Evolutionary conservation across 2,113 vertebrate genomes (phyloP).

Genomic region (Picathartes gymnocephalus): DNA sequence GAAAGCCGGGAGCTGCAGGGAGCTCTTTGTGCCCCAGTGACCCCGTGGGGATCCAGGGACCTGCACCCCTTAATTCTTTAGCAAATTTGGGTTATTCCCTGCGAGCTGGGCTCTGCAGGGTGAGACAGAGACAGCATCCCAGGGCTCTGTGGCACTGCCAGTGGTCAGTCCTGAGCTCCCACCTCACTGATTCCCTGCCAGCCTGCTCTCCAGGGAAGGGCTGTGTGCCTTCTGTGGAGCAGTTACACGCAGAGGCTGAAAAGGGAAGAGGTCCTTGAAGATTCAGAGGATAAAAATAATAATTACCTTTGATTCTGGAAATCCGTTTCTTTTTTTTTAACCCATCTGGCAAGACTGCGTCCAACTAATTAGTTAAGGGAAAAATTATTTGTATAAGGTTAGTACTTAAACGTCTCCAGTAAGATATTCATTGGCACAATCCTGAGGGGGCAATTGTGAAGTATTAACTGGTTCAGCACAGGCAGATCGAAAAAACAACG

Average conservation of each 20-base stretch:
- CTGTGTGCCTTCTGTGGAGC: background rate
- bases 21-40: rapidly evolving
- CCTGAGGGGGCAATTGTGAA: background rate
- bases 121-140: background rate
- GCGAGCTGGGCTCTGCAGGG: background rate
- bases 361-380: background rate
- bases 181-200: background rate
- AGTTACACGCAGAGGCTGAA: background rate
- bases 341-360: background rate
- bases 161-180: background rate
- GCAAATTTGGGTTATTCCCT: rapidly evolving
- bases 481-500: background rate
- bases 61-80: rapidly evolving
- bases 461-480: background rate
- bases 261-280: background rate
- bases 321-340: background rate
- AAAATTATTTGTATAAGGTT: background rate
- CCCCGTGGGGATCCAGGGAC: rapidly evolving
- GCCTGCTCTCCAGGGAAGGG: background rate
- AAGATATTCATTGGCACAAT: background rate
- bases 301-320: background rate
- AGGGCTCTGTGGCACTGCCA: background rate
- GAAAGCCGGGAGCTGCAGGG: rapidly evolving
- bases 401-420: background rate
- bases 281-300: background rate